Percentiles rank a stretch among this genome's conserved stretches.
Evolutionary conservation across 2,797 vertebrate species (phyloP).

Genomic region (Podarcis siculus): DNA sequence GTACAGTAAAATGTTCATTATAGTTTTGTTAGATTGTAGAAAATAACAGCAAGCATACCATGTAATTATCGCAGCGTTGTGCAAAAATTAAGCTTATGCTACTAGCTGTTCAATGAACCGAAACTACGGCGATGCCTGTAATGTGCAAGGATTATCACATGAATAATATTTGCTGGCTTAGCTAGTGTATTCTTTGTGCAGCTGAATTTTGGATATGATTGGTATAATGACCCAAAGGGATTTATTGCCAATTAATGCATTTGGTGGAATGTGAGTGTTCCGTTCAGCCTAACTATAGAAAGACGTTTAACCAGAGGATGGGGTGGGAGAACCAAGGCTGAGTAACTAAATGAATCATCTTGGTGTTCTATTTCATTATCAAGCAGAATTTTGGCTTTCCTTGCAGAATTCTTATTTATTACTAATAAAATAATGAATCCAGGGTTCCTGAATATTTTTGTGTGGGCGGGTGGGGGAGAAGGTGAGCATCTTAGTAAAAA

Average conservation of each 20-base stretch:
- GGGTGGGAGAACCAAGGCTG: not conserved
- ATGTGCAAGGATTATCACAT: conserved; percentile 15
- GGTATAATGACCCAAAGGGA: conserved; percentile 16
- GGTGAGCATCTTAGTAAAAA: not conserved
- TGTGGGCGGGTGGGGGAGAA: not conserved
- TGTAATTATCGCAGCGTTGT: not conserved
- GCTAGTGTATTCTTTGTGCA: conserved; percentile 13
- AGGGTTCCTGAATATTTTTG: not conserved
- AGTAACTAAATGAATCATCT: not conserved
- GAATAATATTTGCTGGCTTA: conserved; percentile 32
- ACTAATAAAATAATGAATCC: not conserved
- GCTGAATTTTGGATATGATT: conserved; percentile 9
- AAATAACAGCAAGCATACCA: not conserved
- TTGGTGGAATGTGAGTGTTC: conserved; percentile 1
- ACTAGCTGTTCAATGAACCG: not conserved
- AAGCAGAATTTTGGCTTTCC: not conserved
- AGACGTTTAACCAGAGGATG: not conserved
- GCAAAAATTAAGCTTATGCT: conserved; percentile 20
- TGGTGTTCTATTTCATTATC: not conserved
- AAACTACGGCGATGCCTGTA: not conserved
- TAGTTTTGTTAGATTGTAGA: not conserved
- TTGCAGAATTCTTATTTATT: not conserved
- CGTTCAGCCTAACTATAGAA: not conserved
- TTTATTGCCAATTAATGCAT: conserved; percentile 15
- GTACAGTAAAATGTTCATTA: not conserved